Evolutionary conservation across 2,888 invertebrate genomes (phyloP).

Genomic region (Liopterus haemorrhoidalis): DNA sequence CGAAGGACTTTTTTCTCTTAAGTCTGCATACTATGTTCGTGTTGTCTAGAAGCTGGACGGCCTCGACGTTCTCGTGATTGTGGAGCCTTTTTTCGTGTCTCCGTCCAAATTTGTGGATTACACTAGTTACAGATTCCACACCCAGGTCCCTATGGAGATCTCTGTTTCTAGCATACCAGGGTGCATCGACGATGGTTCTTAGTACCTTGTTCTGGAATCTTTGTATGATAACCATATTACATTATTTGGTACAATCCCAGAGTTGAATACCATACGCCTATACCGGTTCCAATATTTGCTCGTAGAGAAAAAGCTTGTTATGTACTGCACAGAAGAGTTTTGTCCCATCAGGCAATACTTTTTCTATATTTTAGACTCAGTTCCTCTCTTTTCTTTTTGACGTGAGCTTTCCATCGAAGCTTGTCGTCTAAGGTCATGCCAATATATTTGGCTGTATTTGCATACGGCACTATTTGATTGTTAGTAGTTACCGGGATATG

Average conservation of each 20-base stretch:
- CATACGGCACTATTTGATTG: slow-evolving; percentile 16
- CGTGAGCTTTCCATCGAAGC: slow-evolving; percentile 21
- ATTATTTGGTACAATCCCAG: slow-evolving; percentile 13
- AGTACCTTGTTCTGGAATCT: slow-evolving; percentile 18
- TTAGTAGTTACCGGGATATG: slow-evolving; percentile 16
- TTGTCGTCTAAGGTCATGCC: slow-evolving; percentile 19
- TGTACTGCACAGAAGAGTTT: slow-evolving; percentile 13
- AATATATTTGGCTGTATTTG: slow-evolving; percentile 24
- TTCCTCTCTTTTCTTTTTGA: slow-evolving; percentile 25
- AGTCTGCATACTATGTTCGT: slow-evolving; percentile 17
- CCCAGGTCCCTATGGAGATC: slow-evolving; percentile 24
- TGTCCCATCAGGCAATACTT: slow-evolving; percentile 18
- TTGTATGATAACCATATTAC: slow-evolving; percentile 8
- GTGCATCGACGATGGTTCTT: slow-evolving; percentile 13
- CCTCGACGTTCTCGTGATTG: slow-evolving; percentile 24
- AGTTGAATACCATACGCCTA: slow-evolving; percentile 17
- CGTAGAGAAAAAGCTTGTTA: slow-evolving; percentile 19
- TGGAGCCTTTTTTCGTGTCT: slow-evolving; percentile 26
- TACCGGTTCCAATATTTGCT: slow-evolving; percentile 13
- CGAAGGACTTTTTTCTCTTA: slow-evolving; percentile 23
- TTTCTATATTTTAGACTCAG: slow-evolving; percentile 14
- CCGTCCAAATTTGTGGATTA: slow-evolving; percentile 23
- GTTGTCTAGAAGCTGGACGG: slow-evolving; percentile 25
- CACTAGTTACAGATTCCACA: slow-evolving; percentile 18
- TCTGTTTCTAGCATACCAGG: slow-evolving; percentile 23